These are phyloP conservation scores for Cryptocephalus primarius DNA, from an alignment of 2,888 invertebrate species.

Conservation along the genomic window DNA sequence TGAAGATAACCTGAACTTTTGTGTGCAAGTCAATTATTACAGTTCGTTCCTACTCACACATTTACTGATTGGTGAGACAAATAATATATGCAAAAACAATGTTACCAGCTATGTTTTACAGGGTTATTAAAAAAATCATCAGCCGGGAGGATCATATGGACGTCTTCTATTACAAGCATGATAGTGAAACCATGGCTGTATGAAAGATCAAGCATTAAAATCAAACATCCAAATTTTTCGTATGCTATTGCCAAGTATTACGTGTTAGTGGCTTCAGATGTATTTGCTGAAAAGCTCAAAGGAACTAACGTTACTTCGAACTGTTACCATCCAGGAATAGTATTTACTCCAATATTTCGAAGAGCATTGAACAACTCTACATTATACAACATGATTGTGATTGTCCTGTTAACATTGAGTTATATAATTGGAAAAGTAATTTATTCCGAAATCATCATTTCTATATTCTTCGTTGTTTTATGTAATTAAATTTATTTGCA, in stretches of 20 bases:
- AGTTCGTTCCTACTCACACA: conserved; percentile 60
- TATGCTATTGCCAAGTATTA: conserved; percentile 11
- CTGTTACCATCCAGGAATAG: conserved; percentile 11
- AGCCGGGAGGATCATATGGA: conserved; percentile 12
- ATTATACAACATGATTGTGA: too few relatives aligned
- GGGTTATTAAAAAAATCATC: conserved; percentile 12
- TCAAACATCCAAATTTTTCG: not conserved
- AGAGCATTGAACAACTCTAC: too few relatives aligned
- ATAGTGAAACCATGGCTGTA: not conserved
- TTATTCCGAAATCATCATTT: too few relatives aligned
- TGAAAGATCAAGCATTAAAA: conserved; percentile 1
- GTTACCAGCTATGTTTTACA: conserved; percentile 2
- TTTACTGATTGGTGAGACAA: conserved; percentile 41
- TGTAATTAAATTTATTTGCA: conserved; percentile 1
- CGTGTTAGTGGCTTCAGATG: conserved; percentile 4
- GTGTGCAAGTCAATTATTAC: conserved; percentile 58
- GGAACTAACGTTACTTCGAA: conserved; percentile 10
- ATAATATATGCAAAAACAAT: not conserved
- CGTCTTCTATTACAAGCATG: conserved; percentile 8
- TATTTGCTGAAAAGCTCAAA: conserved; percentile 10
- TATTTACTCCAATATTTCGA: conserved; percentile 8
- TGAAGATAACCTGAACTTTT: conserved; percentile 46
- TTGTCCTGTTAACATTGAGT: too few relatives aligned
- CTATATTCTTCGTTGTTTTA: too few relatives aligned
- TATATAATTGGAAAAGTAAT: too few relatives aligned